These are phyloP conservation scores for Leptobrachium ailaonicum DNA, from an alignment of 2,113 vertebrate species.

Conservation along the genomic window DNA sequence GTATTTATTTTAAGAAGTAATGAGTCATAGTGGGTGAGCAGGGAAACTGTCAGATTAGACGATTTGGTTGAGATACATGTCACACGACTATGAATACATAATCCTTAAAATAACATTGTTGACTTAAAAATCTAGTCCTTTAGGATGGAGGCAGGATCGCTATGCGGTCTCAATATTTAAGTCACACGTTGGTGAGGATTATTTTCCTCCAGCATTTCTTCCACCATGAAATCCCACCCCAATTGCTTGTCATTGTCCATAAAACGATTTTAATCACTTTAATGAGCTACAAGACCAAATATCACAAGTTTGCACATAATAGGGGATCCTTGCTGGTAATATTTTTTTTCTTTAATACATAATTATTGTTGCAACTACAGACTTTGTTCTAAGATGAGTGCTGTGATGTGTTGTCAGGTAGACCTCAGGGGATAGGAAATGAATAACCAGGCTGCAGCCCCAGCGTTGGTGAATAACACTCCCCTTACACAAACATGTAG, in stretches of 20 bases:
- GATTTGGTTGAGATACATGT: constrained; percentile 11
- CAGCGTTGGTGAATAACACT: too few species aligned
- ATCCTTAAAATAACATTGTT: constrained; percentile 37
- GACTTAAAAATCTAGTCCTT: background rate
- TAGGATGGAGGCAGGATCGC: background rate
- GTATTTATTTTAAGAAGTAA: constrained; percentile 15
- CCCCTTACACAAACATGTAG: too few species aligned
- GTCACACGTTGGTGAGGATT: too few species aligned
- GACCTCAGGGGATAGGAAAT: background rate
- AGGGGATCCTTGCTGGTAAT: background rate
- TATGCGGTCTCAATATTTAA: too few species aligned
- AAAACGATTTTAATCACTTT: background rate
- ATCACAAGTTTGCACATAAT: background rate
- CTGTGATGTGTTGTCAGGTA: background rate
- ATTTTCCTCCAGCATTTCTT: too few species aligned
- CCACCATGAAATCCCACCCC: background rate
- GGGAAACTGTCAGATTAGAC: constrained; percentile 8
- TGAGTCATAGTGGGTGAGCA: background rate
- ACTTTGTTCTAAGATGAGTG: background rate
- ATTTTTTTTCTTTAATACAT: background rate
- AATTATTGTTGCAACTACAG: background rate
- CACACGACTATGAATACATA: constrained; percentile 14
- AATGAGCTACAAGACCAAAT: background rate
- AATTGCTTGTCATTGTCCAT: background rate
- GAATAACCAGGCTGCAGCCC: too few species aligned